These are phyloP conservation scores for Platichthys flesus DNA, from an alignment of 2,113 vertebrate genomes.

Conservation along the genomic window DNA sequence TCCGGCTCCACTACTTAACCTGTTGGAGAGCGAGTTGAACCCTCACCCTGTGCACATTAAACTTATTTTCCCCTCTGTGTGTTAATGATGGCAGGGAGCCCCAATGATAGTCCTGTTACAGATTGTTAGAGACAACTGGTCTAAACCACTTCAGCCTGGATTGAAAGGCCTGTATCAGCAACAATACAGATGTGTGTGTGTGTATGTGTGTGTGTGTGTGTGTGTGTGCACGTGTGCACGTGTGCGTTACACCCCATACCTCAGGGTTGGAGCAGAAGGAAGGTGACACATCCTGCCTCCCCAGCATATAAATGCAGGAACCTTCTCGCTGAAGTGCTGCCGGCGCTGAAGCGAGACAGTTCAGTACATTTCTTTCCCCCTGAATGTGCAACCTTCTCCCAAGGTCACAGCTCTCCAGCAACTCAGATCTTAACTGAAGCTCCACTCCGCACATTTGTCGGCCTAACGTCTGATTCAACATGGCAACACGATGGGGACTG, in stretches of 20 bases:
- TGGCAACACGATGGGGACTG: slow-evolving; percentile 84
- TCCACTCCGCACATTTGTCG: slow-evolving; percentile 45
- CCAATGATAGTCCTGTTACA: slow-evolving; percentile 47
- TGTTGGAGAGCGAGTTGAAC: slow-evolving; percentile 32
- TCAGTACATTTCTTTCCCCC: slow-evolving; percentile 34
- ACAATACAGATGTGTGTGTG: slow-evolving; percentile 25
- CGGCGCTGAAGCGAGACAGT: slow-evolving; percentile 43
- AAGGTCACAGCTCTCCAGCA: slow-evolving; percentile 59
- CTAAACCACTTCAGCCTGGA: slow-evolving; percentile 47
- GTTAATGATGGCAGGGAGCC: slow-evolving; percentile 32
- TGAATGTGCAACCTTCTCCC: slow-evolving; percentile 48
- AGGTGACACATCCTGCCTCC: slow-evolving; percentile 58
- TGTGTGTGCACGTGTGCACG: not conserved
- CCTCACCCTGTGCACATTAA: slow-evolving; percentile 41
- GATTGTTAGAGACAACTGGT: slow-evolving; percentile 58
- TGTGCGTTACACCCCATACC: slow-evolving; percentile 36
- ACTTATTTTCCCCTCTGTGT: slow-evolving; percentile 2
- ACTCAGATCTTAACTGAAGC: slow-evolving; percentile 40
- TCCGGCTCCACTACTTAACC: slow-evolving; percentile 31
- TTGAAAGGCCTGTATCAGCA: slow-evolving; percentile 57
- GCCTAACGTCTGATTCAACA: slow-evolving; percentile 56
- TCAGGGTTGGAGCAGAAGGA: slow-evolving; percentile 51
- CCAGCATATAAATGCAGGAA: slow-evolving; percentile 68
- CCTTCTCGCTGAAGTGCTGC: slow-evolving; percentile 31
- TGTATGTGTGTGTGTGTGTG: slow-evolving; percentile 17